phyloP scores from a whole-genome alignment of 2,113 vertebrate species.

The Rhinopithecus roxellana region DNA sequence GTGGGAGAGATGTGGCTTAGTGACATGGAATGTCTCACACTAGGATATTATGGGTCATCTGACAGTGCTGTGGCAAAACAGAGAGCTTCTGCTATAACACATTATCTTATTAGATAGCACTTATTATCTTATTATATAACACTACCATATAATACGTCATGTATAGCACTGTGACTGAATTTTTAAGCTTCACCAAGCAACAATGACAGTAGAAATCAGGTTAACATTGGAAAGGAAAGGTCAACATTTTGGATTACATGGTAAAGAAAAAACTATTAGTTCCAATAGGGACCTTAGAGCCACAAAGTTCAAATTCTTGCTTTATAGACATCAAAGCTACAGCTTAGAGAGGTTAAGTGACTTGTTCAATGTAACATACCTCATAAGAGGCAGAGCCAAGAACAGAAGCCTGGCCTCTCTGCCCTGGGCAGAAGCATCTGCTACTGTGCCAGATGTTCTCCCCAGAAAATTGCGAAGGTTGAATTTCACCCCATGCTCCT shows the following conservation, averaged over 20 bases:
- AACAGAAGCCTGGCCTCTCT: not conserved
- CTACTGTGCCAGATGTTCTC: rapidly evolving
- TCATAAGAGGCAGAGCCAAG: not conserved
- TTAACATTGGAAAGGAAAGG: not conserved
- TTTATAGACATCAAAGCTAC: not conserved
- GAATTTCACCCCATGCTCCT: not conserved
- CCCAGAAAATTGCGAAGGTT: not conserved
- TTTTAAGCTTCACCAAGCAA: not conserved
- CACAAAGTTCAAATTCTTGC: not conserved
- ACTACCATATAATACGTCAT: rapidly evolving
- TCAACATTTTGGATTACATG: not conserved
- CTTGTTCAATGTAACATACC: rapidly evolving
- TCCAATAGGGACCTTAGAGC: not conserved
- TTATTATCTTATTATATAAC: not conserved
- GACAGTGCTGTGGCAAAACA: not conserved
- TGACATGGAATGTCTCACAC: rapidly evolving
- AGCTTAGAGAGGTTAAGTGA: not conserved
- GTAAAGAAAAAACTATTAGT: not conserved
- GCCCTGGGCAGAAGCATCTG: not conserved
- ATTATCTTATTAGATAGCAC: not conserved
- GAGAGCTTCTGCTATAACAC: not conserved
- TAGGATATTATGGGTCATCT: not conserved
- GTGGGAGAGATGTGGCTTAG: not conserved
- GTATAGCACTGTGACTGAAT: not conserved
- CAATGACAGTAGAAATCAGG: not conserved